These are phyloP conservation scores for Pseudorasbora parva DNA, from an alignment of 2,113 vertebrate species.

Conservation along the genomic window DNA sequence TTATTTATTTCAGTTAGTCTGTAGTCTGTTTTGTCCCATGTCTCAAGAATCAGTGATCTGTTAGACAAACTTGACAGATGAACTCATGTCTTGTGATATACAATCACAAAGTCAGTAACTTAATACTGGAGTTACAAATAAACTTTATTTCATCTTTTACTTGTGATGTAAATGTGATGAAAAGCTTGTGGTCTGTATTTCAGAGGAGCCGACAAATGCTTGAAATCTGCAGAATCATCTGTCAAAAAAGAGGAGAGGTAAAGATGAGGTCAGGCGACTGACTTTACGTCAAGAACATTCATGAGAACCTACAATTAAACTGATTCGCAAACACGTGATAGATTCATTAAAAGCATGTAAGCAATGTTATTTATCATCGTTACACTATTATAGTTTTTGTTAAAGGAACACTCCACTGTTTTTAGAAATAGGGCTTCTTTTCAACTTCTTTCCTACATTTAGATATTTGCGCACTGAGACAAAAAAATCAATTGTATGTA, in stretches of 20 bases:
- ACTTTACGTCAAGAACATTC: neutral
- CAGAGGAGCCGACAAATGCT: neutral
- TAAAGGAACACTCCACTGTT: no score
- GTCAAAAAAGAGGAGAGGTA: neutral
- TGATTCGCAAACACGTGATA: neutral
- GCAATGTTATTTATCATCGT: no score
- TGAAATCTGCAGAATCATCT: conserved; percentile 9
- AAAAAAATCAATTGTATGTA: no score
- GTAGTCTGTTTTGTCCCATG: neutral
- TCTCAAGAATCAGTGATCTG: neutral
- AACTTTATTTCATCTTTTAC: neutral
- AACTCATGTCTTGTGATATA: no score
- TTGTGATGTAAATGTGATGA: neutral
- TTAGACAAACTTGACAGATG: neutral
- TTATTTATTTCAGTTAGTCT: neutral
- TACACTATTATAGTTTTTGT: neutral
- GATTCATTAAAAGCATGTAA: neutral
- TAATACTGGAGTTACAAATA: neutral
- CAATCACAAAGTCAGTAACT: neutral
- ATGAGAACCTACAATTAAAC: neutral
- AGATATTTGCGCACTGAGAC: no score
- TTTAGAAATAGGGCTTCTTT: no score
- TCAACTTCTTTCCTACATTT: no score
- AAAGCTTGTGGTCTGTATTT: neutral
- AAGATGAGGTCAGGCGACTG: neutral